phyloP scores from a whole-genome alignment of 2,888 invertebrate species.

The Papilio protenor region DNA sequence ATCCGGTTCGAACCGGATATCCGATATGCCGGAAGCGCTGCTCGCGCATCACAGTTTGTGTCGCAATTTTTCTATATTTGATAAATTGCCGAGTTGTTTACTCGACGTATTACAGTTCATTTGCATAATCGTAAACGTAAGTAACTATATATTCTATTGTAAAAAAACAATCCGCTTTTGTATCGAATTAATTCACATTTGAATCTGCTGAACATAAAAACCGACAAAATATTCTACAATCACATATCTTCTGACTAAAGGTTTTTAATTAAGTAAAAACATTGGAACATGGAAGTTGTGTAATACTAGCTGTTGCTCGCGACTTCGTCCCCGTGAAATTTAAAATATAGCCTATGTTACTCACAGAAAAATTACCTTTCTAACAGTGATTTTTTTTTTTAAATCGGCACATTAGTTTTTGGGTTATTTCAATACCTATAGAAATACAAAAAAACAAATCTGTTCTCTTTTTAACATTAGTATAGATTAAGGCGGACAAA shows the following conservation, averaged over 20 bases:
- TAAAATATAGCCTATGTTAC: too few species aligned
- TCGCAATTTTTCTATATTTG: constrained; percentile 25
- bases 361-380: too few species aligned
- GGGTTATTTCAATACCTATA: too few species aligned
- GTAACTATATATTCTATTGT: not conserved
- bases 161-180: not conserved
- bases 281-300: too few species aligned
- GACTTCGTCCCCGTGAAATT: too few species aligned
- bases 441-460: too few species aligned
- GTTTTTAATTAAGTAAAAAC: too few species aligned
- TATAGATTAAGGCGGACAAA: not conserved
- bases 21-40: constrained; percentile 58
- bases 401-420: too few species aligned
- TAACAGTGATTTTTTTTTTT: too few species aligned
- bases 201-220: not conserved
- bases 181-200: not conserved
- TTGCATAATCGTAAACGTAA: not conserved
- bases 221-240: not conserved
- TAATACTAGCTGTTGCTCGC: too few species aligned
- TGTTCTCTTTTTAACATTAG: too few species aligned
- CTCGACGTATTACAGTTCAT: not conserved
- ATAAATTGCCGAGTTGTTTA: constrained; percentile 13
- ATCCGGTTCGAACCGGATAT: constrained; percentile 70
- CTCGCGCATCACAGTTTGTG: constrained; percentile 32
- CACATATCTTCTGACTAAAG: not conserved